These are phyloP conservation scores for Margaritifera margaritifera DNA, from an alignment of 2,888 invertebrate species.

Conservation along the genomic window DNA sequence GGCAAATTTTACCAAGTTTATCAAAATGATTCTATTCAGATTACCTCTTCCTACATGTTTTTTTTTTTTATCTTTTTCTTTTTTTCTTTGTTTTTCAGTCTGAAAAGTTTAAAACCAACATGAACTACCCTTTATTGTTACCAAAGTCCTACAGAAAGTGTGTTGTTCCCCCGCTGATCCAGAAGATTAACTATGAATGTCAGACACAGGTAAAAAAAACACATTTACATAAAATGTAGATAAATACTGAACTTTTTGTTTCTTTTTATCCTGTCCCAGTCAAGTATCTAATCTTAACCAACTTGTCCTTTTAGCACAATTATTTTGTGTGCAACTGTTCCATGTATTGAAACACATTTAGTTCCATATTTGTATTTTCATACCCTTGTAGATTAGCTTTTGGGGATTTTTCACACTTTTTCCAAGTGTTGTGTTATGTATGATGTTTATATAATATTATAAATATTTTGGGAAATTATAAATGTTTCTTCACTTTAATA, in stretches of 20 bases:
- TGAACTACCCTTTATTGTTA: conserved; percentile 86
- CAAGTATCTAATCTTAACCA: too few relatives aligned
- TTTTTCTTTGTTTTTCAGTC: conserved; percentile 70
- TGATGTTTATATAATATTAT: too few relatives aligned
- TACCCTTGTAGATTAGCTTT: too few relatives aligned
- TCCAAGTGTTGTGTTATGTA: too few relatives aligned
- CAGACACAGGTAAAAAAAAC: conserved; percentile 59
- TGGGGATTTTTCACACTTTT: too few relatives aligned
- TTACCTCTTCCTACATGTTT: neutral
- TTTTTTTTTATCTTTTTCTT: neutral
- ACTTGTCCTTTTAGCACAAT: neutral
- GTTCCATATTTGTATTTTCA: too few relatives aligned
- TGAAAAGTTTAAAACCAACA: conserved; percentile 80
- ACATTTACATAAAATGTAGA: neutral
- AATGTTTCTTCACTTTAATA: too few relatives aligned
- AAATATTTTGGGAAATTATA: too few relatives aligned
- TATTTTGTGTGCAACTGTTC: neutral
- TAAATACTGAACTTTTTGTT: neutral
- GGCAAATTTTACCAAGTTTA: too few relatives aligned
- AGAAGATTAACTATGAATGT: conserved; percentile 57
- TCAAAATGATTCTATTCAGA: too few relatives aligned
- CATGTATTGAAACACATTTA: too few relatives aligned
- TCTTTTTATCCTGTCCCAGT: neutral
- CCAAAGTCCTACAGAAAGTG: conserved; percentile 85
- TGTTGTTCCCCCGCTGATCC: conserved; percentile 55